A percentile compares a stretch with the other conserved stretches of the same genome.
Evolutionary conservation across 2,797 vertebrate genomes (phyloP).

Genomic region (Danio tinwini): DNA sequence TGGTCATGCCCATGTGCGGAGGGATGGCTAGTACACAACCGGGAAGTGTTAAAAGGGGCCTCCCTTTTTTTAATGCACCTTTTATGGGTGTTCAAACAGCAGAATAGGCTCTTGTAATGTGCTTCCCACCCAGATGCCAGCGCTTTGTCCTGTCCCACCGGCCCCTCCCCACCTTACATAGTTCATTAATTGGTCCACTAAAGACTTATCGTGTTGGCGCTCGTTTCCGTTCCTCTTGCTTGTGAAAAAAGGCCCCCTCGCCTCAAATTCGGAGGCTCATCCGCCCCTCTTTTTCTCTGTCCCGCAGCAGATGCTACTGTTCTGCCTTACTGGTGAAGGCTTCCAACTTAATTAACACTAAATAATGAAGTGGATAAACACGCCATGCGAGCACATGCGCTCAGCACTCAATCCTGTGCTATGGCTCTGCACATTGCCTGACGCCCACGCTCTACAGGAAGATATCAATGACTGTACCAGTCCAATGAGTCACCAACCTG

Average conservation of each 20-base stretch:
- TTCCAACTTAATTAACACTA: constrained; percentile 77
- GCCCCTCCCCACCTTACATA: constrained; percentile 63
- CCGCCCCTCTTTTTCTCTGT: constrained; percentile 57
- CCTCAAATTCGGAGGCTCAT: constrained; percentile 49
- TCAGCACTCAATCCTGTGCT: constrained; percentile 47
- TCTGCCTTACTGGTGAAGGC: constrained; percentile 70
- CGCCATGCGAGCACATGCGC: constrained; percentile 57
- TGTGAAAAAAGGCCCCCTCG: constrained; percentile 41
- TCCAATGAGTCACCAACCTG: constrained; percentile 51
- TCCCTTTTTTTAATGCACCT: constrained; percentile 70
- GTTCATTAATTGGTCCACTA: constrained; percentile 74
- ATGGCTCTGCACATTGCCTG: constrained; percentile 40
- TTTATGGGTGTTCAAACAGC: constrained; percentile 77
- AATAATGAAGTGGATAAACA: constrained; percentile 77
- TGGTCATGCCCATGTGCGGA: constrained; percentile 62
- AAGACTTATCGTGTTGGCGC: constrained; percentile 61
- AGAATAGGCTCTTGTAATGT: constrained; percentile 74
- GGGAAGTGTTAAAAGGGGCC: constrained; percentile 69
- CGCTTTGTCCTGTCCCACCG: constrained; percentile 62
- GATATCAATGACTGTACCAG: constrained; percentile 43
- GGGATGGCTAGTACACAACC: constrained; percentile 65
- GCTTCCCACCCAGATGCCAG: constrained; percentile 69
- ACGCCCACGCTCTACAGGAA: constrained; percentile 49
- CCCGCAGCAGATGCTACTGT: constrained; percentile 71
- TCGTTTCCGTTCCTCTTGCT: constrained; percentile 41